Conservation (phyloP, 2,113 vertebrate species). For the Poeciliopsis turrubarensis region DNA sequence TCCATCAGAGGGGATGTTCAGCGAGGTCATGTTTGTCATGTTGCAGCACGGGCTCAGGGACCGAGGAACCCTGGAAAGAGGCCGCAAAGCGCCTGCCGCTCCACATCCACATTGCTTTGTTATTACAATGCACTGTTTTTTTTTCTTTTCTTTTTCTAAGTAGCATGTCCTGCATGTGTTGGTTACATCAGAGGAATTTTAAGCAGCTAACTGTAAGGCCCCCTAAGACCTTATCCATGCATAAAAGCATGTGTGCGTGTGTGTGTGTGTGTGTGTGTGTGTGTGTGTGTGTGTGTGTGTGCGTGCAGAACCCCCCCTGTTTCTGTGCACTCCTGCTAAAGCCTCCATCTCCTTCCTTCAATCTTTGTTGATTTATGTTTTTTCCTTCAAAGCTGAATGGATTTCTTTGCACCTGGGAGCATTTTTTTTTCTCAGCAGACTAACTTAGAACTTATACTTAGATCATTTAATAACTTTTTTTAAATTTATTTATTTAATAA, state of each 20-base stretch:
- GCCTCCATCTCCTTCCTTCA: conserved; percentile 20
- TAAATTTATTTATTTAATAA: background rate
- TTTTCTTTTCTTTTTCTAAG: conserved; percentile 51
- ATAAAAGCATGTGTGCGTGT: conserved; percentile 6
- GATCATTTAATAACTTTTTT: background rate
- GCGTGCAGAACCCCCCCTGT: conserved; percentile 32
- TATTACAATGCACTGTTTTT: background rate
- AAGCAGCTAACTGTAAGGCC: conserved; percentile 82
- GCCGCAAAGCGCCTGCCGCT: conserved; percentile 12
- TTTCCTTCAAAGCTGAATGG: conserved; percentile 68
- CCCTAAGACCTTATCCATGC: conserved; percentile 70
- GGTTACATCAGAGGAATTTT: conserved; percentile 83
- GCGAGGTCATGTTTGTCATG: conserved; percentile 19
- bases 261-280: too few relatives aligned
- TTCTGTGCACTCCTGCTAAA: conserved; percentile 44
- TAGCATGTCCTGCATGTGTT: conserved; percentile 64
- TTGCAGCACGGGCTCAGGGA: conserved; percentile 13
- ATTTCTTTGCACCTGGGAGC: conserved; percentile 49
- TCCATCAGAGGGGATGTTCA: conserved; percentile 36
- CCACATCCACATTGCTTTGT: conserved; percentile 13
- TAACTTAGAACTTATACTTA: conserved; percentile 16
- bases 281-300: background rate
- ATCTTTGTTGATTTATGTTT: conserved; percentile 62
- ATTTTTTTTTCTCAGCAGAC: conserved; percentile 21
- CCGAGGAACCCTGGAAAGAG: conserved; percentile 34